These are phyloP conservation scores for Chloroclystis v-ata DNA, from an alignment of 2,888 invertebrate species.

Conservation along the genomic window DNA sequence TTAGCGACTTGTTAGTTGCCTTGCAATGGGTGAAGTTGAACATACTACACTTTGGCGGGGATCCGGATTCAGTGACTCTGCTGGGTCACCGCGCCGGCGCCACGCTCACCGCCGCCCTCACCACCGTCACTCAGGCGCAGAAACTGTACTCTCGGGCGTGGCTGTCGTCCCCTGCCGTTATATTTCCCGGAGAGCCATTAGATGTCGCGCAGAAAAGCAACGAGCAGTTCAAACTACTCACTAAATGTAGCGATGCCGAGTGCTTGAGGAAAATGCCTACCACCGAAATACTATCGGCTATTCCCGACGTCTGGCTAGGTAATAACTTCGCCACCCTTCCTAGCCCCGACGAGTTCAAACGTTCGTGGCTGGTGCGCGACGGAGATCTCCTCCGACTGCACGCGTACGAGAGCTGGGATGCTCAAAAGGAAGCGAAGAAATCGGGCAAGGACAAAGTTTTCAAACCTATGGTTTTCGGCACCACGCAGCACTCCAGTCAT, in stretches of 20 bases:
- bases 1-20: slow-evolving; percentile 87
- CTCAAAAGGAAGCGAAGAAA: slow-evolving; percentile 56
- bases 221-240: slow-evolving; percentile 77
- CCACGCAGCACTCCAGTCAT: slow-evolving; percentile 85
- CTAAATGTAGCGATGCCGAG: slow-evolving; percentile 75
- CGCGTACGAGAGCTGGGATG: slow-evolving; percentile 81
- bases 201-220: slow-evolving; percentile 80
- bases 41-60: slow-evolving; percentile 90
- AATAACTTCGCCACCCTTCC: slow-evolving; percentile 80
- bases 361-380: slow-evolving; percentile 88
- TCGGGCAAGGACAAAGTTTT: slow-evolving; percentile 64
- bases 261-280: slow-evolving; percentile 77
- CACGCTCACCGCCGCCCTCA: slow-evolving; percentile 87
- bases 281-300: slow-evolving; percentile 80
- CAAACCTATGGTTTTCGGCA: slow-evolving; percentile 82
- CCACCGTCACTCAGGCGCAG: slow-evolving; percentile 77
- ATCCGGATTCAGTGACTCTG: slow-evolving; percentile 86
- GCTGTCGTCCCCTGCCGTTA: slow-evolving; percentile 87
- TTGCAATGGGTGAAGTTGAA: slow-evolving; percentile 89
- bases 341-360: slow-evolving; percentile 79
- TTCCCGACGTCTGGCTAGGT: slow-evolving; percentile 85
- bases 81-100: slow-evolving; percentile 92
- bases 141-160: slow-evolving; percentile 86
- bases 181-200: slow-evolving; percentile 82
- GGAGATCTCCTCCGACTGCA: slow-evolving; percentile 83